phyloP scores from a whole-genome alignment of 2,113 vertebrate genomes.

The Pelecanus crispus region DNA sequence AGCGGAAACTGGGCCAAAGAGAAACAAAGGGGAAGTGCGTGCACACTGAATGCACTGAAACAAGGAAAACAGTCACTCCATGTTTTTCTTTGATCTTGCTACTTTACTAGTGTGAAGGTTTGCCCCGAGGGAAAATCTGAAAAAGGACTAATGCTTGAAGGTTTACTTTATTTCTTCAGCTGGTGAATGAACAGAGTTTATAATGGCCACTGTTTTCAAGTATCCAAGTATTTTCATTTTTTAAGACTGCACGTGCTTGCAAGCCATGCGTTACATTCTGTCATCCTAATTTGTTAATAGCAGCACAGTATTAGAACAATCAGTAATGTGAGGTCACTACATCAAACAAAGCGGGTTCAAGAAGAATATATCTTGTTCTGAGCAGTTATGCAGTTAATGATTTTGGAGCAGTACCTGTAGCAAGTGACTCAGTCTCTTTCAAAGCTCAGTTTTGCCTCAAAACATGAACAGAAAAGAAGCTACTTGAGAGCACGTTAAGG shows the following conservation, averaged over 20 bases:
- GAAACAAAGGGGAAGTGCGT: neutral
- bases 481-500: neutral
- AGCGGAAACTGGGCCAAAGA: neutral
- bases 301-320: neutral
- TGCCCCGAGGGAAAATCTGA: neutral
- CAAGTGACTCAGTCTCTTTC: neutral
- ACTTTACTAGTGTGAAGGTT: neutral
- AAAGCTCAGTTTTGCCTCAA: neutral
- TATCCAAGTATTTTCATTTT: too few species aligned
- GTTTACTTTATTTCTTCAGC: neutral
- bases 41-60: neutral
- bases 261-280: neutral
- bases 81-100: neutral
- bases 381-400: neutral
- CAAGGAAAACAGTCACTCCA: neutral
- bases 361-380: neutral
- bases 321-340: neutral
- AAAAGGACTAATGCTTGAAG: neutral
- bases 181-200: neutral
- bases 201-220: neutral
- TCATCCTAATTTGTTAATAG: neutral
- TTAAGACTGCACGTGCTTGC: neutral
- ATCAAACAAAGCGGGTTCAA: neutral
- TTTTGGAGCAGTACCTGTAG: neutral
- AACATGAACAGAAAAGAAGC: neutral